Conservation (phyloP, 1,140 invertebrate genomes). For the Helicoverpa zea region DNA sequence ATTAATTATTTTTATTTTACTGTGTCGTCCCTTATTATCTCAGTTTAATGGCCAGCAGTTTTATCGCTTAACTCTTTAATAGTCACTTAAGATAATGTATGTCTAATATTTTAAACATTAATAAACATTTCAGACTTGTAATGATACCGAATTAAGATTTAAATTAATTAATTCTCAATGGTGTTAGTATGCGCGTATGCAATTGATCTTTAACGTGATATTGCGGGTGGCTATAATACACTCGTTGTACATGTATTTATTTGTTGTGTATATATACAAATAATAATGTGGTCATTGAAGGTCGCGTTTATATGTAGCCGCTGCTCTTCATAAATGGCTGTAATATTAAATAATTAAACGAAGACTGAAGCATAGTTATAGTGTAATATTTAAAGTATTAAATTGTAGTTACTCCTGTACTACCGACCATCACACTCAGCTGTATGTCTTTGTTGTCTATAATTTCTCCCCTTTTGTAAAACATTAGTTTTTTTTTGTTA, state of each 20-base stretch:
- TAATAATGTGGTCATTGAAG: slow-evolving; percentile 64
- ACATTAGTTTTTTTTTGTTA: slow-evolving; percentile 44
- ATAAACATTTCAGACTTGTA: slow-evolving; percentile 58
- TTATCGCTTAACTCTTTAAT: slow-evolving; percentile 60
- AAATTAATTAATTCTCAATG: slow-evolving; percentile 38
- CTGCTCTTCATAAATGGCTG: slow-evolving; percentile 71
- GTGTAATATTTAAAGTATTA: slow-evolving; percentile 82
- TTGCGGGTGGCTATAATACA: slow-evolving; percentile 41
- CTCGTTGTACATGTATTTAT: slow-evolving; percentile 37
- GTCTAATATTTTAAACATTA: slow-evolving; percentile 54
- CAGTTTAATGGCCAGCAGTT: slow-evolving; percentile 63
- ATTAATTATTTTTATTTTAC: slow-evolving; percentile 51
- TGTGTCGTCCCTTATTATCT: slow-evolving; percentile 49
- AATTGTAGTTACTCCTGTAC: slow-evolving; percentile 70
- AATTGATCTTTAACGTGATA: slow-evolving; percentile 13
- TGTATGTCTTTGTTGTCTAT: slow-evolving; percentile 45
- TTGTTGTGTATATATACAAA: slow-evolving; percentile 67
- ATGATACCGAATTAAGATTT: slow-evolving; percentile 51
- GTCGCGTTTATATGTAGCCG: slow-evolving; percentile 58
- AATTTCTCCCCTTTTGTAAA: slow-evolving; percentile 8
- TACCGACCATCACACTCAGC: slow-evolving; percentile 69
- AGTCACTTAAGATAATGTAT: slow-evolving; percentile 61
- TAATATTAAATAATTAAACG: slow-evolving; percentile 80
- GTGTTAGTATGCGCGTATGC: slow-evolving; percentile 45
- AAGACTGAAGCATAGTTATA: slow-evolving; percentile 85